Base-by-base conservation (phyloP, 2,113 vertebrate species). In the Rhipidura dahli region DNA sequence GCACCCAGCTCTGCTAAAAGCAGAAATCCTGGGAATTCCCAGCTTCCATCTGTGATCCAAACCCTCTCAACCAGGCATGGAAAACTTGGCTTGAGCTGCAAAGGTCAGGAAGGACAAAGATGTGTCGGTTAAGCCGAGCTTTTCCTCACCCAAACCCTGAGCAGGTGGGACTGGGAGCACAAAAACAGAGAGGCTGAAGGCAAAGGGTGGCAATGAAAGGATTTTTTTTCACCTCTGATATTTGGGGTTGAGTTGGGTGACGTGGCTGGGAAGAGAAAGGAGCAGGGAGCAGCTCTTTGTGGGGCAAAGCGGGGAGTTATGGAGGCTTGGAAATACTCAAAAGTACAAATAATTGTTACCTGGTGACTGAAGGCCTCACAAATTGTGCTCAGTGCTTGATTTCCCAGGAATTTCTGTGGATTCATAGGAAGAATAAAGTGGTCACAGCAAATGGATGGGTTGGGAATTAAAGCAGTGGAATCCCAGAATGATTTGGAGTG, bases 401-500 rank as follows among this genome's bases (percentile, higher is more conserved):
- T 68, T 78, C 35, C 51, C 7, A 8, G 61, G 35, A 35, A 54
- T 27, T 23, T 69, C 53, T 79, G 42, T n/a, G 70, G 47, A 22
- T 5, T 64, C 11, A 2, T 2, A 5, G 0, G 2, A 15, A 54
- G 39, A 28, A 15, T 15, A 7, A 12, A 18, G 26, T 11, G 27
- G 65, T 8, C 5, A 2, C 8, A 24, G 30, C 51, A 47, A 6
- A 21, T 15, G 47, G 26, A 14, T 19, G 39, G 14, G 31, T 19
- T 31, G n/a, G 39, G 70, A 90, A 63, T n/a, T 47, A 47, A 66
- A 49, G 13, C 18, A 5, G 3, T 28, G 39, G 33, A 66, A 39
- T 28, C 33, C 9, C 7, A 9, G 59, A 6, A 9, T 15, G 37
- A 12, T 15, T 80, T 65, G 66, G 35, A 24, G 1, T 7, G 31